Base-by-base conservation (phyloP, 2,888 invertebrate genomes). In the Resseliella maxima region DNA sequence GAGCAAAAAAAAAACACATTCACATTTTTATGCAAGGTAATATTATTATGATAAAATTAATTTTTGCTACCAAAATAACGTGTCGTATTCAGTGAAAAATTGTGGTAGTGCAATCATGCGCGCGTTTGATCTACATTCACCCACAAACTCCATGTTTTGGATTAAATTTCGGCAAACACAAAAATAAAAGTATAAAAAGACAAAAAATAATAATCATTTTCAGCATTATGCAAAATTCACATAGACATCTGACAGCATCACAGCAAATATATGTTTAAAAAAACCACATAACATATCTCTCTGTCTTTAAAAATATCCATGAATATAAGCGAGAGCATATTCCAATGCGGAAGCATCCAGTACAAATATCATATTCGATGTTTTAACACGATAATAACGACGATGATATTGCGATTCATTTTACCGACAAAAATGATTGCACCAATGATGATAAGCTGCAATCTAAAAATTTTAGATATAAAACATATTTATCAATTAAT, bases 1-100 rank as follows among this genome's bases (percentile, higher is more conserved):
- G n/a, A n/a, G 6, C 15, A n/a, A 59, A 15, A n/a, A 59, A 59
- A 59, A 24, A 24, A 24, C 21, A 50, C 2, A 50, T 50, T n/a
- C n/a, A 59, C n/a, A 50, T 50, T 50, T 59, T 59, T 59, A 59
- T 59, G 59, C n/a, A 59, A 59, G 59, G 59, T 59, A 50, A 21
- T 50, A 50, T 21, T 12, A 50, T 21, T 21, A 72, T 27, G 10
- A 35, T 15, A 72, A 72, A 72, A 72, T 15, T 15, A 72, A 72
- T n/a, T 72, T 72, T 72, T 72, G 35, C n/a, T 27, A 59, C 59
- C 59, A n/a, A 24, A 59, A 41, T 8, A 21, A 2, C 18, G 59
- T 59, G n/a, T 59, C 24, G 24, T 59, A 59, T 59, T 59, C 59
- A 59, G 24, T 59, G 59, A 59, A 59, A 72, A 72, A 72, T 72